These are phyloP conservation scores for Labroides dimidiatus DNA, from an alignment of 2,797 vertebrate species.

Conservation along the genomic window DNA sequence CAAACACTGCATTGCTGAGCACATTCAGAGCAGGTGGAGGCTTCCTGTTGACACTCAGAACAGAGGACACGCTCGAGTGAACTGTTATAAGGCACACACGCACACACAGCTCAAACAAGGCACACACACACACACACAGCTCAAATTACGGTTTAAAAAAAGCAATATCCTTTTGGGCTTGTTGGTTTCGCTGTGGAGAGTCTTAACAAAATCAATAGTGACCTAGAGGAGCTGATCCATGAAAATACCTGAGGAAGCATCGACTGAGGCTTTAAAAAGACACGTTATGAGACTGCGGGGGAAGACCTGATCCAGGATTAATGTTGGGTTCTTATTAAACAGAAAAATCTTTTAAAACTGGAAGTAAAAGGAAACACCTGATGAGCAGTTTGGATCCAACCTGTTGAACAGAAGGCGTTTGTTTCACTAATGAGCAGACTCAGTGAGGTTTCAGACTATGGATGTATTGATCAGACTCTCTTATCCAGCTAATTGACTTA, in stretches of 20 bases:
- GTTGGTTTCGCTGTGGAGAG: conserved; percentile 27
- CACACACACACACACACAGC: conserved; percentile 12
- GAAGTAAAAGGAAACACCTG: too few species aligned
- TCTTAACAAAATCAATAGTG: conserved; percentile 59
- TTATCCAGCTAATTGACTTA: conserved; percentile 71
- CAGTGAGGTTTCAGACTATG: conserved; percentile 26
- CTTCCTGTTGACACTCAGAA: conserved; percentile 27
- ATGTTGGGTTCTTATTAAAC: neutral
- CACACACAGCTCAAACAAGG: conserved; percentile 31
- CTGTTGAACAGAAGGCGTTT: conserved; percentile 8
- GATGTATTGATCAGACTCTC: conserved; percentile 61
- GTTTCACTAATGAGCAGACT: conserved; percentile 27
- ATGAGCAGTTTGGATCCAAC: conserved; percentile 8
- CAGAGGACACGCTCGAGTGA: conserved; percentile 11
- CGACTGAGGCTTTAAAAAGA: conserved; percentile 47
- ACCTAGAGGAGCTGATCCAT: conserved; percentile 57
- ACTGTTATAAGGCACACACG: conserved; percentile 20
- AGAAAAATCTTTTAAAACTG: neutral
- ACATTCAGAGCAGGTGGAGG: conserved; percentile 8
- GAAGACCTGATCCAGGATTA: neutral
- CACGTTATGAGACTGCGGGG: neutral
- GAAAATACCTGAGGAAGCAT: conserved; percentile 44
- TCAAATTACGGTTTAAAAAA: conserved; percentile 32
- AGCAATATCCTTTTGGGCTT: conserved; percentile 23
- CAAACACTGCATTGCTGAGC: neutral